Percentiles rank a stretch among this genome's conserved stretches.
These are phyloP conservation scores for Brachionus manjavacas DNA, from an alignment of 1,140 invertebrate species.

Conservation along the genomic window DNA sequence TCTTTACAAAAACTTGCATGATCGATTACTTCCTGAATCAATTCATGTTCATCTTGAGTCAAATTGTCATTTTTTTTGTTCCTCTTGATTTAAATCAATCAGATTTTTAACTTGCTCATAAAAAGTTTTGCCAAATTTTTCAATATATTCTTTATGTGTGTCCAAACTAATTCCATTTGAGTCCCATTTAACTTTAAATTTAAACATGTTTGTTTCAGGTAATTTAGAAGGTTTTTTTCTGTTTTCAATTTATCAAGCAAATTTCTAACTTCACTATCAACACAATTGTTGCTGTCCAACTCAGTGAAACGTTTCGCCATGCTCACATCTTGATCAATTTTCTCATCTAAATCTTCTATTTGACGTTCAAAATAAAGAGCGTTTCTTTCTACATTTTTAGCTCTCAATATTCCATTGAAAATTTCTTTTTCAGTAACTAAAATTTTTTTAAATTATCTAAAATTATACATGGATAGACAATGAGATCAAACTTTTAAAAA, in stretches of 20 bases:
- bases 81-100: no score
- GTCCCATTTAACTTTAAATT: neutral
- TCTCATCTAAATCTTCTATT: constrained; percentile 33
- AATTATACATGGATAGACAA: no score
- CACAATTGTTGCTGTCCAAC: neutral
- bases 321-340: neutral
- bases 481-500: no score
- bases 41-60: neutral
- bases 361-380: constrained; percentile 6
- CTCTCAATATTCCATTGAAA: constrained; percentile 13
- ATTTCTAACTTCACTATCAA: neutral
- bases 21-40: constrained; percentile 10
- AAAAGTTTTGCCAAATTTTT: no score
- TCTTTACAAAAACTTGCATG: constrained; percentile 34
- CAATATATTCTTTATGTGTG: no score
- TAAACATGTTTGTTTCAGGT: neutral
- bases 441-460: no score
- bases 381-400: neutral
- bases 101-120: no score
- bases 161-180: neutral
- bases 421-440: constrained; percentile 38
- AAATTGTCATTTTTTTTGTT: no score
- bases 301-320: neutral
- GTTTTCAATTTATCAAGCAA: constrained; percentile 13
- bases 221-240: neutral